Base-by-base conservation (phyloP, 2,888 invertebrate genomes). In the Ametastegia equiseti region DNA sequence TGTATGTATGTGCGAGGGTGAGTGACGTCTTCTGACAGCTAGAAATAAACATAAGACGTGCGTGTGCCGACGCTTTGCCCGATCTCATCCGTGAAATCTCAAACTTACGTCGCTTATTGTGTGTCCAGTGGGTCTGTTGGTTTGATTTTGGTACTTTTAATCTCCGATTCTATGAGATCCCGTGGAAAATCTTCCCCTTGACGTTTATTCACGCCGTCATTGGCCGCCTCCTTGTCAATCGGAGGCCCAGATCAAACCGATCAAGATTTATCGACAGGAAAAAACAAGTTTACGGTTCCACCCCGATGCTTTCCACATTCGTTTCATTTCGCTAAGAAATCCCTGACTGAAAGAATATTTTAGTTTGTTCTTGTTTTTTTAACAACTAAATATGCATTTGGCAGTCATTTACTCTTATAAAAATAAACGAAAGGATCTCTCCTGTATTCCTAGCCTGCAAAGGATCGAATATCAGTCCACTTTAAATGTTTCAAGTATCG, bases 41-140 rank as follows among this genome's bases (percentile, higher is more conserved):
- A 82, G 83, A 84, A 87, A 89, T 88, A 88, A 88, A 88, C 78
- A 78, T 86, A 88, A 87, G 86, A 87, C 39, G 84, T 84, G 85
- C 85, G 87, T 84, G 87, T 83, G 85, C 80, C 83, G 82, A 84
- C n/a, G 47, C 30, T 30, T 45, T 11, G 36, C 23, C 36, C 30
- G 78, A 78, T 78, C 78, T 57, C 63, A 63, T 30, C 78, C 78
- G 60, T 78, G 78, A 78, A 78, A 78, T 78, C 78, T 57, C 27
- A 11, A 30, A 63, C 78, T 78, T 63, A 63, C 39, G 39, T 60
- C 78, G 15, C n/a, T 5, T 27, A 63, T 78, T 78, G 78, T 60
- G n/a, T n/a, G 60, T 42, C 42, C 54, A 13, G 54, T 75, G n/a
- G 75, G 75, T 75, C 71, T 42, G 71, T 71, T 71, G 71, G 75